Evolutionary conservation across 2,113 vertebrate genomes (phyloP).

Genomic region (Columbina picui): DNA sequence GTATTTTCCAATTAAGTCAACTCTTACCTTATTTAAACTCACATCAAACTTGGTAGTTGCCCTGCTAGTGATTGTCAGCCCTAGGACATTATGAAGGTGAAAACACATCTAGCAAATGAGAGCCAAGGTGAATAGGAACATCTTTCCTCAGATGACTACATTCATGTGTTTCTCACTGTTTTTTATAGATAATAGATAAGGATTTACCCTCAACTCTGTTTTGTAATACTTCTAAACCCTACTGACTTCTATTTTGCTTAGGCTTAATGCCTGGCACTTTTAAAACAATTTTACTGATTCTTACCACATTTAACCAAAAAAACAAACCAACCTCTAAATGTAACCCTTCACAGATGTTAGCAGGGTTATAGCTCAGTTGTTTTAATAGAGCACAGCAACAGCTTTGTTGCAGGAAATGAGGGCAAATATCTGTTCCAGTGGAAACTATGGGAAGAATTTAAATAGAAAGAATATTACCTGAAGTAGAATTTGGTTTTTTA

Average conservation of each 20-base stretch:
- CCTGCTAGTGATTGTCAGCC: neutral
- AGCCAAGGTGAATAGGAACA: neutral
- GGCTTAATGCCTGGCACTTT: neutral
- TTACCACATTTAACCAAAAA: neutral
- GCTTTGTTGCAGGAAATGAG: conserved; percentile 53
- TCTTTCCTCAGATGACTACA: neutral
- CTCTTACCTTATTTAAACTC: neutral
- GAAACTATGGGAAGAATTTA: conserved; percentile 56
- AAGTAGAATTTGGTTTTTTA: neutral
- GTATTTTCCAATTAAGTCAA: neutral
- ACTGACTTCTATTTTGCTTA: neutral
- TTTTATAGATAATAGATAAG: neutral
- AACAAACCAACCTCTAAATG: neutral
- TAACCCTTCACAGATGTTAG: conserved; percentile 21
- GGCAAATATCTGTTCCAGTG: conserved; percentile 7
- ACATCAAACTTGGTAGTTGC: neutral
- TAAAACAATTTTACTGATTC: neutral
- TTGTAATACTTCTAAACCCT: neutral
- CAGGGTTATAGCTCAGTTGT: neutral
- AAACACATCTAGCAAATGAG: neutral
- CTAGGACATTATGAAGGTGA: neutral
- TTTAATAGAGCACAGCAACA: conserved; percentile 21
- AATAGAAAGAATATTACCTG: neutral
- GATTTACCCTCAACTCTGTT: neutral
- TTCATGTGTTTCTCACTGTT: neutral